Percentiles rank a stretch among this genome's conserved stretches.
Evolutionary conservation across 2,888 invertebrate species (phyloP).

Genomic region (Acanthococcus lagerstroemiae): DNA sequence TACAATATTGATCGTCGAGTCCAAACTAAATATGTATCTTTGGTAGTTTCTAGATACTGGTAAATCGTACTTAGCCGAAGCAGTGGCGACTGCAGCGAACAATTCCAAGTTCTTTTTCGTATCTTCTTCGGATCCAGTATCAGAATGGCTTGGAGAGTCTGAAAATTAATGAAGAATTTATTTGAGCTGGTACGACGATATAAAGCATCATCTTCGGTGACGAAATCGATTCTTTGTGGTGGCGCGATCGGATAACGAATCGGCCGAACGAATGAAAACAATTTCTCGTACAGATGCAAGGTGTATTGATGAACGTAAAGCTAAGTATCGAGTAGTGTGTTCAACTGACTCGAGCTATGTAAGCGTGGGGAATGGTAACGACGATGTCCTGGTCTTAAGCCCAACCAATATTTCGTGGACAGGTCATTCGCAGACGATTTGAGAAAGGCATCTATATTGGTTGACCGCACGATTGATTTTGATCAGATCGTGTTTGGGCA

Average conservation of each 20-base stretch:
- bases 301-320: too few relatives aligned
- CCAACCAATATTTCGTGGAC: slow-evolving; percentile 99
- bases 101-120: slow-evolving; percentile 99
- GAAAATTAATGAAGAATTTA: slow-evolving; percentile 87
- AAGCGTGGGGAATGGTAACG: slow-evolving; percentile 91
- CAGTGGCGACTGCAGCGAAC: slow-evolving; percentile 99
- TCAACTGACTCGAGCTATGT: background rate
- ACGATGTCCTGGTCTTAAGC: slow-evolving; percentile 85
- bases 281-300: slow-evolving; percentile 99
- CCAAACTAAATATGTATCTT: background rate
- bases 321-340: too few relatives aligned
- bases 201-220: slow-evolving; percentile 99
- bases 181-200: slow-evolving; percentile 90
- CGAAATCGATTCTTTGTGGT: slow-evolving; percentile 95
- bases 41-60: slow-evolving; percentile 91
- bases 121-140: slow-evolving; percentile 95
- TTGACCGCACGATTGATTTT: slow-evolving; percentile 81
- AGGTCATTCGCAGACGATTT: slow-evolving; percentile 88
- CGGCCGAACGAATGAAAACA: slow-evolving; percentile 97
- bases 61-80: slow-evolving; percentile 97
- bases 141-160: slow-evolving; percentile 99
- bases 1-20: background rate
- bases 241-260: slow-evolving; percentile 97
- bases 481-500: slow-evolving; percentile 94
- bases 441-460: slow-evolving; percentile 99